Evolutionary conservation across 1,140 invertebrate genomes (phyloP).

Genomic region (Platyura marginata): DNA sequence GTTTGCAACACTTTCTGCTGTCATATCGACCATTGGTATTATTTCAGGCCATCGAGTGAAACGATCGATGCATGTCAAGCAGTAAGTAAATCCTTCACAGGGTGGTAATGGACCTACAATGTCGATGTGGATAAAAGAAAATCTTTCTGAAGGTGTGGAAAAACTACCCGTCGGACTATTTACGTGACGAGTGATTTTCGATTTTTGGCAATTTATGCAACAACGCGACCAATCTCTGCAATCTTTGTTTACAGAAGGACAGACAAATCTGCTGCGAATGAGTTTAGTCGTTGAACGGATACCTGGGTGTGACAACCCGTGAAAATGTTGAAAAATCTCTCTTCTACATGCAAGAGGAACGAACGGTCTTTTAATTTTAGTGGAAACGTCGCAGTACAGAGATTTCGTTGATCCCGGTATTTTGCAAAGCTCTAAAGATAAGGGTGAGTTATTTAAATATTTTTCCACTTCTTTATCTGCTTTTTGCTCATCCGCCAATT

Average conservation of each 20-base stretch:
- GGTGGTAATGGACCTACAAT: slow-evolving; percentile 14
- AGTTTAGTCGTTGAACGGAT: slow-evolving; percentile 6
- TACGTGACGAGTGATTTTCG: neutral
- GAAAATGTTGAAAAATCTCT: slow-evolving; percentile 10
- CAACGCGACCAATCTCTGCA: slow-evolving; percentile 11
- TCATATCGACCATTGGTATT: slow-evolving; percentile 10
- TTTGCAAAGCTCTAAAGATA: neutral
- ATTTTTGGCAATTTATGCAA: neutral
- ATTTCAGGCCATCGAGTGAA: slow-evolving; percentile 16
- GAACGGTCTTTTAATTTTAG: slow-evolving; percentile 10
- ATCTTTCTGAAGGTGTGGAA: slow-evolving; percentile 4
- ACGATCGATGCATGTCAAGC: slow-evolving; percentile 12
- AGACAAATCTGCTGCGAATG: slow-evolving; percentile 6
- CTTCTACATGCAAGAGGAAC: slow-evolving; percentile 8
- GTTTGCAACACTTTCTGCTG: slow-evolving; percentile 14
- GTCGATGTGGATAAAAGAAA: slow-evolving; percentile 11
- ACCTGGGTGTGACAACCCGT: slow-evolving; percentile 12
- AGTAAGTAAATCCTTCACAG: slow-evolving; percentile 5
- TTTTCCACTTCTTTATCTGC: slow-evolving; percentile 24
- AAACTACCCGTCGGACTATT: neutral
- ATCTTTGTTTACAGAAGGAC: neutral
- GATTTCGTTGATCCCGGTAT: slow-evolving; percentile 2
- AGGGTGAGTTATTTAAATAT: slow-evolving; percentile 19
- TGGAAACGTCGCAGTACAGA: slow-evolving; percentile 8
- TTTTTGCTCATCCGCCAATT: slow-evolving; percentile 6